These are phyloP conservation scores for Sebastes cheni DNA, from an alignment of 2,797 vertebrate genomes.

Conservation along the genomic window DNA sequence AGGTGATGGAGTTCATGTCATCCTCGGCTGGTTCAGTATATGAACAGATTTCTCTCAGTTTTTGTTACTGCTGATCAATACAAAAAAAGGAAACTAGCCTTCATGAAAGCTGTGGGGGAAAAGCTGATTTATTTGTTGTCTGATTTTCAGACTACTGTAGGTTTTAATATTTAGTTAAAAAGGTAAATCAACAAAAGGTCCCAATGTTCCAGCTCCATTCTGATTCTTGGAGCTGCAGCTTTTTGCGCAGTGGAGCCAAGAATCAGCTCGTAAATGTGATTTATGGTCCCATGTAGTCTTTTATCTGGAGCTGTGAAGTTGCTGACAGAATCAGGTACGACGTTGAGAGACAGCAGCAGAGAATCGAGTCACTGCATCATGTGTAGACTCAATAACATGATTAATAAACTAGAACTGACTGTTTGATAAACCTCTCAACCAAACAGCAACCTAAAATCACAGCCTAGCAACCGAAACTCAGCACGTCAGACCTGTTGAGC, in stretches of 20 bases:
- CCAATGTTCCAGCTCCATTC: background rate
- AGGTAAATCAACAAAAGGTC: background rate
- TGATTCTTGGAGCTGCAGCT: background rate
- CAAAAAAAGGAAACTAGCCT: background rate
- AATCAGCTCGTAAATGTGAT: constrained; percentile 10
- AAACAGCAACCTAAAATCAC: background rate
- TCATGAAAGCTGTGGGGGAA: background rate
- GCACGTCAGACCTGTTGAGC: background rate
- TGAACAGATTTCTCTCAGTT: background rate
- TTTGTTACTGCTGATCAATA: background rate
- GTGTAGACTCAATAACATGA: background rate
- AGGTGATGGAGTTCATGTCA: constrained; percentile 7
- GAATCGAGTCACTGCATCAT: background rate
- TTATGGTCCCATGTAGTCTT: background rate
- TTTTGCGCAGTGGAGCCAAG: background rate
- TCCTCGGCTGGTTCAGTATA: background rate
- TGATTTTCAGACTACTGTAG: background rate
- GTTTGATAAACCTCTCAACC: background rate
- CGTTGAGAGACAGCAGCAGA: background rate
- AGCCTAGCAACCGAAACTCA: background rate
- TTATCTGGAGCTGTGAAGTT: background rate
- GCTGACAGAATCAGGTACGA: constrained; percentile 11
- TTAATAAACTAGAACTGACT: background rate
- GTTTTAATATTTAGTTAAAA: background rate
- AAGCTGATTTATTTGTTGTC: background rate